Evolutionary conservation across 2,888 invertebrate genomes (phyloP), one percentile per base, ranked within the genome.

Genomic region (Harpalus rubripes): DNA sequence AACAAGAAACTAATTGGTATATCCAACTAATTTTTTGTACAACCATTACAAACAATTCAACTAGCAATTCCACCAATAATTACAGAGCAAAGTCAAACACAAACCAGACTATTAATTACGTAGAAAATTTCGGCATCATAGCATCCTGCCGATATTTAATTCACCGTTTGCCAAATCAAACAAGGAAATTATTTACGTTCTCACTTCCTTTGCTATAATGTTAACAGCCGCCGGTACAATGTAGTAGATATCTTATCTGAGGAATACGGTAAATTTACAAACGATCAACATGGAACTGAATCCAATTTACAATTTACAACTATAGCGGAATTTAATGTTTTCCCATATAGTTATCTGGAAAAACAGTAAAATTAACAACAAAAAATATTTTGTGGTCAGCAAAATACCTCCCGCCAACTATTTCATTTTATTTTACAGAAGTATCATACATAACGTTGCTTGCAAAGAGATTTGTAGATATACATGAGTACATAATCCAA

Each of bases 101-200:
- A 68, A 39, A 32, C 39, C 68, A 68, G 15, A 15, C n/a, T 68
- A 39, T 68, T 68, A 68, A 68, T 68, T 68, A 68, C 39, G n/a
- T n/a, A n/a, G 32, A 68, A 68, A 68, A 68, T 68, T 68, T 68
- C n/a, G 68, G 32, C 68, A 68, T 68, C 32, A 39, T 39, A n/a
- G 26, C 68, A 39, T 68, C 68, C 68, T 68, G 68, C 15, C 7
- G n/a, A 68, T 68, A 68, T 68, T 68, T 32, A 68, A 68, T 68
- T 68, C 39, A 68, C 39, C 39, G 68, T 68, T 68, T 15, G 32
- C 68, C 6, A 68, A 68, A 41, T 8, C 72, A 74, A 74, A 74
- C 72, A 74, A 74, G 72, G 72, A 74, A 74, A 74, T 44, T 41
- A 74, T 74, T 74, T 44, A 44, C 68, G 32, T 26, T 68, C 68